These are phyloP conservation scores for Adineta ricciae DNA, from an alignment of 2,888 invertebrate genomes.

Conservation along the genomic window DNA sequence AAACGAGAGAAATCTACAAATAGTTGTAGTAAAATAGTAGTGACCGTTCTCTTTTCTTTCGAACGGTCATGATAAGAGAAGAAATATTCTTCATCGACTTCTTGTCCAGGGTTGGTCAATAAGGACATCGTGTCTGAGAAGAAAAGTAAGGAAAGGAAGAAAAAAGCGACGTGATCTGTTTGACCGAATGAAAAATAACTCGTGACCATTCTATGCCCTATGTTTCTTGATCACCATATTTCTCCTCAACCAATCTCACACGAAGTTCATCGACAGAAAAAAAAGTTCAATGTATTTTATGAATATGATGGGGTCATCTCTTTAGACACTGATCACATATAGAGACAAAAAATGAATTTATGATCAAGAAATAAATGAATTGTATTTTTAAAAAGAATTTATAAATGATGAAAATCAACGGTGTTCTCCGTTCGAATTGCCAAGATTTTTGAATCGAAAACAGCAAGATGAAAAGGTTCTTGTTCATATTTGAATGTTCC, in stretches of 20 bases:
- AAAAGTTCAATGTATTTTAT: neutral
- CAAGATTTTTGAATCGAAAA: neutral
- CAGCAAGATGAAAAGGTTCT: neutral
- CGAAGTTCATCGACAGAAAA: neutral
- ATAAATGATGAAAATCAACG: neutral
- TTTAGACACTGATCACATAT: neutral
- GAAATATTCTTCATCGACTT: neutral
- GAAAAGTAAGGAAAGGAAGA: neutral
- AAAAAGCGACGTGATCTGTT: neutral
- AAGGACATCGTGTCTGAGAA: neutral
- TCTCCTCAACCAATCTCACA: neutral
- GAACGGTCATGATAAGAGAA: neutral
- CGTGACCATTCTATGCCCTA: neutral
- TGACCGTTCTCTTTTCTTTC: neutral
- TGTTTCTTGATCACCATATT: neutral
- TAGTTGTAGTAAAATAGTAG: neutral
- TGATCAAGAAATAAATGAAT: too few species aligned
- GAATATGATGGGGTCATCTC: neutral
- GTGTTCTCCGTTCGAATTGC: neutral
- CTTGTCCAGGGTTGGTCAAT: neutral
- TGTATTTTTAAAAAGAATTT: neutral
- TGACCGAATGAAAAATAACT: neutral
- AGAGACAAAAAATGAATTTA: too few species aligned
- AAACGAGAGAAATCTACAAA: neutral
- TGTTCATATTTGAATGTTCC: neutral